Percentiles rank a stretch among this genome's conserved stretches.
Evolutionary conservation across 2,888 invertebrate genomes (phyloP).

Genomic region (Pristionchus maxplancki): DNA sequence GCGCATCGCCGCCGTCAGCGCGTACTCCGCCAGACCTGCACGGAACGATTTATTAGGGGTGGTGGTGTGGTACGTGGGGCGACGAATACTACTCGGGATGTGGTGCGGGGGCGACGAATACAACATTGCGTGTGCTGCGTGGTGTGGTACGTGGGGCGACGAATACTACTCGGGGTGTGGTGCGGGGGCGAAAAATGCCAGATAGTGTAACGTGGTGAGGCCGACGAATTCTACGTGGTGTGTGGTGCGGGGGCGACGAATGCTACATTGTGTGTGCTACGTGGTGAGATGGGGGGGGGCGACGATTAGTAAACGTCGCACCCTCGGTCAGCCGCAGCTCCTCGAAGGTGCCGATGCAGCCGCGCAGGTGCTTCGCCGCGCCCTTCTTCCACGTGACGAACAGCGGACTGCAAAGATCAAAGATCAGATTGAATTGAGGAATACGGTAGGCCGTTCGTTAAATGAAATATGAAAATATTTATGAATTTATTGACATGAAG

Average conservation of each 20-base stretch:
- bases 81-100: not conserved
- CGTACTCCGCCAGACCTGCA: constrained; percentile 73
- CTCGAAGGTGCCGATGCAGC: constrained; percentile 87
- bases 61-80: not conserved
- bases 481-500: no score
- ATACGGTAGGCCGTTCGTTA: no score
- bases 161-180: no score
- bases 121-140: not conserved
- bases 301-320: not conserved
- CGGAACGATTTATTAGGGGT: not conserved
- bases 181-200: not conserved
- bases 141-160: not conserved
- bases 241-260: not conserved
- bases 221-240: not conserved
- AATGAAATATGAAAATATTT: no score
- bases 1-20: constrained; percentile 85
- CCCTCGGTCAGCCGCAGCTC: not conserved
- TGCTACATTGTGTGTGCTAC: not conserved
- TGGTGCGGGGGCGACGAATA: not conserved
- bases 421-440: no score
- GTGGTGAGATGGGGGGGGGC: no score
- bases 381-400: constrained; percentile 99
- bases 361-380: constrained; percentile 92
- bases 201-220: not conserved
- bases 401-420: constrained; percentile 88